Evolutionary conservation across 2,888 invertebrate genomes (phyloP).

Genomic region (Eupeodes luniger): DNA sequence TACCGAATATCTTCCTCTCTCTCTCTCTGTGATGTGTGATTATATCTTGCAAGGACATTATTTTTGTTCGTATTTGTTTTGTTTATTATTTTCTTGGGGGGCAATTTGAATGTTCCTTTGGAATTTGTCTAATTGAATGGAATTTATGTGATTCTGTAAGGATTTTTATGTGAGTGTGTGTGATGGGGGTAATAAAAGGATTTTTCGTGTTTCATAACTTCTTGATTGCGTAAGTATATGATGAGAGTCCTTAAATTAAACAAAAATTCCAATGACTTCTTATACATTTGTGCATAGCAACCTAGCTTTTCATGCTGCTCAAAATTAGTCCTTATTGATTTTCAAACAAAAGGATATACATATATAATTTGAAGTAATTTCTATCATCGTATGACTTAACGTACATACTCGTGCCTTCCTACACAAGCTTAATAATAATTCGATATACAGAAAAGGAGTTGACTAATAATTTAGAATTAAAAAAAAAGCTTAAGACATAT

Average conservation of each 20-base stretch:
- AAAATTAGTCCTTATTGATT: conserved; percentile 6
- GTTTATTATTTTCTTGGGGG: neutral
- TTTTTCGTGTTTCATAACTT: conserved; percentile 17
- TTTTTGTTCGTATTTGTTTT: neutral
- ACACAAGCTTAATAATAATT: no score
- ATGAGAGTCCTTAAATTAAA: conserved; percentile 30
- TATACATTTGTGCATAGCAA: neutral
- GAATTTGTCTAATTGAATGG: conserved; percentile 41
- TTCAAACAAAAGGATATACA: neutral
- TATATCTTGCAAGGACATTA: conserved; percentile 29
- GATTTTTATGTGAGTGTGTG: neutral
- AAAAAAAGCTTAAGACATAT: neutral
- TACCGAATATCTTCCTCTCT: neutral
- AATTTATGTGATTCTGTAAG: conserved; percentile 9
- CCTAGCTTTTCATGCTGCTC: neutral
- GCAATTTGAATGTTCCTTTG: conserved; percentile 29
- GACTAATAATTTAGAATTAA: conserved; percentile 2
- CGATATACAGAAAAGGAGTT: neutral
- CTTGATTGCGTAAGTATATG: neutral
- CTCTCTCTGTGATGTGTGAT: neutral
- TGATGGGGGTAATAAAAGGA: neutral
- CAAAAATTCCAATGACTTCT: neutral
- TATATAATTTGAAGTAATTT: neutral
- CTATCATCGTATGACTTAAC: neutral
- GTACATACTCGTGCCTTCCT: neutral